A percentile compares a stretch with the other conserved stretches of the same genome.
Evolutionary conservation across 2,113 vertebrate species (phyloP).

Genomic region (Rynchops niger): DNA sequence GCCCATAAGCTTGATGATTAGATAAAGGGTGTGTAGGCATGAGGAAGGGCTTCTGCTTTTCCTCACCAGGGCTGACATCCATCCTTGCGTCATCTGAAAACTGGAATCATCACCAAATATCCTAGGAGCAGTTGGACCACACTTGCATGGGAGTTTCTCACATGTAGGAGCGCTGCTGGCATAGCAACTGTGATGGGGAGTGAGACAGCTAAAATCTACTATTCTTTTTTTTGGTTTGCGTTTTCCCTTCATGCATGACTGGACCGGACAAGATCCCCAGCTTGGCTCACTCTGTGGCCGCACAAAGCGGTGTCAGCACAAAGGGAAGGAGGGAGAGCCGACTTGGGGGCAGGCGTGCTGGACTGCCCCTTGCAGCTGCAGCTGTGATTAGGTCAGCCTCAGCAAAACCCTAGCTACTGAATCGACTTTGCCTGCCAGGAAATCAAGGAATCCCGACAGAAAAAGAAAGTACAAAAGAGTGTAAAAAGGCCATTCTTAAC

Average conservation of each 20-base stretch:
- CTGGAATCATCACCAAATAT: not conserved
- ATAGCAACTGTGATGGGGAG: not conserved
- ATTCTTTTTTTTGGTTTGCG: not conserved
- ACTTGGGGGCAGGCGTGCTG: fast-evolving
- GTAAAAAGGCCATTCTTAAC: not conserved
- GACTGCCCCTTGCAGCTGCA: not conserved
- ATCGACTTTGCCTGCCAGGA: not conserved
- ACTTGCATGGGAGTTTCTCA: not conserved
- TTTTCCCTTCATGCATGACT: not conserved
- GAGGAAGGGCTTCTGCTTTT: not conserved
- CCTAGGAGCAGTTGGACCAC: not conserved
- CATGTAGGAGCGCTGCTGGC: fast-evolving
- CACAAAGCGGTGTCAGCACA: fast-evolving
- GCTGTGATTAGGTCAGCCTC: not conserved
- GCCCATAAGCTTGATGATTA: not conserved
- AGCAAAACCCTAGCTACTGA: not conserved
- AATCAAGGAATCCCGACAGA: not conserved
- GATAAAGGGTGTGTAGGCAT: not conserved
- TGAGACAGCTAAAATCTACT: not conserved
- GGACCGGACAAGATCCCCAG: not conserved
- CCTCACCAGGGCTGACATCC: not conserved
- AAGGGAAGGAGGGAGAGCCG: not conserved
- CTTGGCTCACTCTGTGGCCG: not conserved
- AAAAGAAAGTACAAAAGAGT: not conserved
- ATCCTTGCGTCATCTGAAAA: not conserved